phyloP scores from a whole-genome alignment of 2,888 invertebrate genomes.

The Chromoteleia sp. region DNA sequence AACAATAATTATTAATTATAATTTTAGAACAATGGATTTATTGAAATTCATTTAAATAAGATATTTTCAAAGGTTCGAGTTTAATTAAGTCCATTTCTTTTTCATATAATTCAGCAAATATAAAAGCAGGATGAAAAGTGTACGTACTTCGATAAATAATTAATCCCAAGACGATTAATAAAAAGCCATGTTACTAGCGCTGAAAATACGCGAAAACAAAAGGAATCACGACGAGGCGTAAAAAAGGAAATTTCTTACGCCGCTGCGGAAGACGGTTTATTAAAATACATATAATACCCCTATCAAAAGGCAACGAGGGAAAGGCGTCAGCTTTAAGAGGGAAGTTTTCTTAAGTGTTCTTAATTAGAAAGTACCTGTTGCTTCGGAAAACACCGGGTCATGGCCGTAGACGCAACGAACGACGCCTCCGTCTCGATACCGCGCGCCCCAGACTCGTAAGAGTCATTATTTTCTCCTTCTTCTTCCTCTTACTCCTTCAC shows the following conservation, averaged over 20 bases:
- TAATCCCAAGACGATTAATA: conserved; percentile 16
- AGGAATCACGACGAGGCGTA: conserved; percentile 35
- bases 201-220: conserved; percentile 39
- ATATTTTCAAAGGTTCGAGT: no score
- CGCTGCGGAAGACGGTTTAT: conserved; percentile 79
- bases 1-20: no score
- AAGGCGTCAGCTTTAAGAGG: conserved; percentile 84
- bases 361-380: conserved; percentile 85
- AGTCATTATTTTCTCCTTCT: conserved; percentile 84
- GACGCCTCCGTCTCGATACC: conserved; percentile 73
- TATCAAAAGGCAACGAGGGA: conserved; percentile 80
- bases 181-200: conserved; percentile 9
- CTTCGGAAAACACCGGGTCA: conserved; percentile 85
- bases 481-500: conserved; percentile 75
- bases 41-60: no score
- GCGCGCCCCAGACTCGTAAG: conserved; percentile 80
- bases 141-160: conserved; percentile 28
- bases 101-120: neutral
- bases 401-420: conserved; percentile 82
- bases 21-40: no score
- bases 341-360: conserved; percentile 85
- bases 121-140: neutral
- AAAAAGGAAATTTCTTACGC: conserved; percentile 54
- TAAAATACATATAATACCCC: conserved; percentile 83
- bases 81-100: neutral